A percentile compares a stretch with the other conserved stretches of the same genome.
Conservation (phyloP, 1,140 invertebrate species). For the Scylla paramamosain region DNA sequence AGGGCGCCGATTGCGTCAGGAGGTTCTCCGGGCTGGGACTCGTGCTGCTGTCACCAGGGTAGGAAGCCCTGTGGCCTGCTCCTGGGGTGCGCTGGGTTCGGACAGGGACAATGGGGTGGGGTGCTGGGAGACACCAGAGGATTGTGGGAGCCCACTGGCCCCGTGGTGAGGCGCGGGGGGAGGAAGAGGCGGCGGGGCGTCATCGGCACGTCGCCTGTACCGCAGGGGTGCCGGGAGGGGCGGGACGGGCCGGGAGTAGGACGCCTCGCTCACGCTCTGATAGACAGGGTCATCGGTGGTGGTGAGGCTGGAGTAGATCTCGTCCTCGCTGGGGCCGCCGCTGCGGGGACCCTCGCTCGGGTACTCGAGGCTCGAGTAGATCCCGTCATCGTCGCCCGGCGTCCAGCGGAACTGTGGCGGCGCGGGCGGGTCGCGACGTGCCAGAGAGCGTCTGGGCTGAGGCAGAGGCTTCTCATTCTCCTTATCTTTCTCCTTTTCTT, state of each 20-base stretch:
- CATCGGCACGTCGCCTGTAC: slow-evolving; percentile 74
- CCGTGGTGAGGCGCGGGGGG: slow-evolving; percentile 75
- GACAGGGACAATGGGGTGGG: slow-evolving; percentile 40
- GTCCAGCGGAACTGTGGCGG: slow-evolving; percentile 68
- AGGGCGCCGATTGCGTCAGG: slow-evolving; percentile 64
- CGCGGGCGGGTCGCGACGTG: slow-evolving; percentile 58
- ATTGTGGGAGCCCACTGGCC: slow-evolving; percentile 74
- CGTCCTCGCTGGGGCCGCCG: slow-evolving; percentile 59
- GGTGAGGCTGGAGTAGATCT: slow-evolving; percentile 69
- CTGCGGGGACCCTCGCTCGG: slow-evolving; percentile 63
- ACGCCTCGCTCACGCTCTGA: slow-evolving; percentile 73
- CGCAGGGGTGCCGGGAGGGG: slow-evolving; percentile 73
- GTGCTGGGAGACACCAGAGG: slow-evolving; percentile 50
- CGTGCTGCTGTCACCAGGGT: slow-evolving; percentile 60
- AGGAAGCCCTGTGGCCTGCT: slow-evolving; percentile 41
- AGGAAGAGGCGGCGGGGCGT: slow-evolving; percentile 73
- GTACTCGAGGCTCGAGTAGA: slow-evolving; percentile 74
- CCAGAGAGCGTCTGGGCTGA: slow-evolving; percentile 57
- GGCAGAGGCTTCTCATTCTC: slow-evolving; percentile 69
- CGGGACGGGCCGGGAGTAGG: slow-evolving; percentile 74
- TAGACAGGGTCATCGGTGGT: slow-evolving; percentile 75
- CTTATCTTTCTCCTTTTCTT: slow-evolving; percentile 56
- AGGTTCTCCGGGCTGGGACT: slow-evolving; percentile 70
- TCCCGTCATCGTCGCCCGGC: slow-evolving; percentile 73
- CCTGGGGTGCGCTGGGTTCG: slow-evolving; percentile 29